Conservation (phyloP, 1,140 invertebrate genomes). For the Dreissena rostriformis region DNA sequence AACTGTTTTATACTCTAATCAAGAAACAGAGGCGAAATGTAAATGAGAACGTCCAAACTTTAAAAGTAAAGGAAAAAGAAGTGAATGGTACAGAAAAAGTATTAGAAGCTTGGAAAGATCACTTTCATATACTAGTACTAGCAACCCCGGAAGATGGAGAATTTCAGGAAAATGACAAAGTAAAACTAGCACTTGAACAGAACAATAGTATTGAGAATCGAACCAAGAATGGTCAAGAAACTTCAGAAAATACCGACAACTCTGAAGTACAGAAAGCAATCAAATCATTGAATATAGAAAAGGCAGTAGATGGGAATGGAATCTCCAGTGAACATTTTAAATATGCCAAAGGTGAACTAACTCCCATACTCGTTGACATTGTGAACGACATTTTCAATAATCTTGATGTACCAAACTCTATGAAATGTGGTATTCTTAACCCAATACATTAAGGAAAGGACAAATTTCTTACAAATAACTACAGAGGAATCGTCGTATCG, state of each 20-base stretch:
- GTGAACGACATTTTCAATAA: conserved; percentile 5
- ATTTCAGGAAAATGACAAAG: not conserved
- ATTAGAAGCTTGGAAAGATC: not conserved
- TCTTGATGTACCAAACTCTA: not conserved
- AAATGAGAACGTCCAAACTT: not conserved
- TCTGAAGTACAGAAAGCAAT: not conserved
- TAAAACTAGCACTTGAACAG: not conserved
- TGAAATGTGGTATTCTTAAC: not conserved
- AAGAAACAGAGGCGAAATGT: not conserved
- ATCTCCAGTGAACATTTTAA: conserved; percentile 11
- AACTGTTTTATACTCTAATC: too few relatives aligned
- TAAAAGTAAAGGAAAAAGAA: not conserved
- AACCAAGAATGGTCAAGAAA: not conserved
- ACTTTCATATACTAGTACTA: not conserved
- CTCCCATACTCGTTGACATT: not conserved
- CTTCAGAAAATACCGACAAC: not conserved
- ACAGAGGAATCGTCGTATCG: not conserved
- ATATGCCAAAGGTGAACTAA: not conserved
- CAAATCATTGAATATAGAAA: not conserved
- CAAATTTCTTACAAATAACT: not conserved
- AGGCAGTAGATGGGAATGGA: conserved; percentile 1
- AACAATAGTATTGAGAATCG: not conserved
- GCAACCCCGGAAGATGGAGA: not conserved
- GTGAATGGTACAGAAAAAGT: not conserved
- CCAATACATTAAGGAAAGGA: conserved; percentile 14